Conservation (phyloP, 2,113 vertebrate genomes). For the Notechis scutatus region DNA sequence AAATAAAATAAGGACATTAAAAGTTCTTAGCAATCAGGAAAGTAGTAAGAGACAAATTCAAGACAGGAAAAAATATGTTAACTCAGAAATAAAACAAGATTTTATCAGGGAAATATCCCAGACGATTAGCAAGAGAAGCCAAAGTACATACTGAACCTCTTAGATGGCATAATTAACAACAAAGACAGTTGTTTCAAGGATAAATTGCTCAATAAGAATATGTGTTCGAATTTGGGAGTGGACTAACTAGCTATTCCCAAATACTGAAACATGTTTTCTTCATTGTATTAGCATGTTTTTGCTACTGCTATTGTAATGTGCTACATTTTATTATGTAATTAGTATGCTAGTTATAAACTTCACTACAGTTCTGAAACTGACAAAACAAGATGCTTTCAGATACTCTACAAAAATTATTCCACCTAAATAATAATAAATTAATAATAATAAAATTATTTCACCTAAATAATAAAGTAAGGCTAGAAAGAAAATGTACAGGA, state of each 20-base stretch:
- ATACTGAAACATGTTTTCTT: neutral
- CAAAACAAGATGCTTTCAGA: slow-evolving; percentile 35
- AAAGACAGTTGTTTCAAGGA: slow-evolving; percentile 17
- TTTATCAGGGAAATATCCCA: slow-evolving; percentile 1
- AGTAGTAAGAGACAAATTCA: neutral
- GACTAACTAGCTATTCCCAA: slow-evolving; percentile 7
- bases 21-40: slow-evolving; percentile 15
- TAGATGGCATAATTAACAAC: neutral
- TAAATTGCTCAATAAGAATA: neutral
- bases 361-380: slow-evolving; percentile 34
- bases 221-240: neutral
- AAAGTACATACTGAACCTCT: neutral
- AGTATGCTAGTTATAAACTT: slow-evolving; percentile 21
- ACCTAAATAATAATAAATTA: neutral
- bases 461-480: slow-evolving; percentile 18
- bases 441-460: neutral
- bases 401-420: neutral
- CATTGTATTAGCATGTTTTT: slow-evolving; percentile 37
- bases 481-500: neutral
- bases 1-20: neutral
- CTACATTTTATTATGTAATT: slow-evolving; percentile 47
- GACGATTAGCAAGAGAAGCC: neutral
- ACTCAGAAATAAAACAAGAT: slow-evolving; percentile 5
- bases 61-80: neutral
- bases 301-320: slow-evolving; percentile 13